phyloP scores from a whole-genome alignment of 2,888 invertebrate species.

The Amiota mariae region DNA sequence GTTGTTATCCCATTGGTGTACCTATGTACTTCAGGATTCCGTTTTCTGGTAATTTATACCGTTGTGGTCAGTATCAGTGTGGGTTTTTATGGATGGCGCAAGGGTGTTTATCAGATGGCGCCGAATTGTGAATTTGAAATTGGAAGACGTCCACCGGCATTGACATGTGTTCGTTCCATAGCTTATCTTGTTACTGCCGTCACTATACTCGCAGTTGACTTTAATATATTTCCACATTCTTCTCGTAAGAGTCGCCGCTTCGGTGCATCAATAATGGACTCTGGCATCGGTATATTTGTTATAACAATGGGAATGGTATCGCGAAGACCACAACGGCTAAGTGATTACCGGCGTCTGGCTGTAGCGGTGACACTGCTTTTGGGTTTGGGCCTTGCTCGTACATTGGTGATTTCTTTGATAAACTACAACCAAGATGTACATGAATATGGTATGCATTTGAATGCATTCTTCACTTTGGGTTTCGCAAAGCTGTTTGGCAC shows the following conservation, averaged over 20 bases:
- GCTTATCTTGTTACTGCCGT: conserved; percentile 84
- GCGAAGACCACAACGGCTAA: conserved; percentile 69
- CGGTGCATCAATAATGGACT: conserved; percentile 95
- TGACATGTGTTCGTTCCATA: conserved; percentile 82
- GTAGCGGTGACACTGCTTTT: conserved; percentile 73
- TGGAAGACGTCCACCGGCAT: conserved; percentile 70
- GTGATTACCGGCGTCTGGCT: conserved; percentile 54
- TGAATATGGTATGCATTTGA: conserved; percentile 98
- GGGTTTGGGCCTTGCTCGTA: conserved; percentile 79
- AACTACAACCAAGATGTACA: conserved; percentile 91
- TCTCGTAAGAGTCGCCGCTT: conserved; percentile 90
- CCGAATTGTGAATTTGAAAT: conserved; percentile 49
- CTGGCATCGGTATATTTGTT: conserved; percentile 93
- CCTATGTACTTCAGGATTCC: conserved; percentile 76
- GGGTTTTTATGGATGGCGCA: conserved; percentile 36
- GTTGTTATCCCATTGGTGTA: conserved; percentile 77
- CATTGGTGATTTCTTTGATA: conserved; percentile 77
- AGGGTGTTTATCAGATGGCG: conserved; percentile 41
- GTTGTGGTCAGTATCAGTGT: conserved; percentile 35
- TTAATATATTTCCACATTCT: conserved; percentile 86
- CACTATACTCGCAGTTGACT: conserved; percentile 96
- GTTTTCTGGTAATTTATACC: conserved; percentile 59
- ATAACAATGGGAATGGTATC: conserved; percentile 86
- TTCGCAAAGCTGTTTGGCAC: conserved; percentile 84
- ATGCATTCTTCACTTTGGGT: conserved; percentile 96